Evolutionary conservation across 1,140 invertebrate genomes (phyloP).

Genomic region (Archivesica marissinica): DNA sequence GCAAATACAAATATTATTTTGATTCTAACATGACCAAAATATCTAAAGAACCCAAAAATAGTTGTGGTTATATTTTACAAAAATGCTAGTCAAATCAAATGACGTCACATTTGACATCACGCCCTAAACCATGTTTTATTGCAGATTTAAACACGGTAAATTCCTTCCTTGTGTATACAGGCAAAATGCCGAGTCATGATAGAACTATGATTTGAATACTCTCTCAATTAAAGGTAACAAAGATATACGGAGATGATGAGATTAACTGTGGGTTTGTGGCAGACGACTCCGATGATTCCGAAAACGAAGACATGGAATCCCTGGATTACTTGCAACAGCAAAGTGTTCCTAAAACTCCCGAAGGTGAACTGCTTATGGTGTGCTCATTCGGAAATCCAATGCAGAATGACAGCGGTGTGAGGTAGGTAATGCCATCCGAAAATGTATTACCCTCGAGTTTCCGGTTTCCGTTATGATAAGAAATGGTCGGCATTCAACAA

Average conservation of each 20-base stretch:
- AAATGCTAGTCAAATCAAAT: too few relatives aligned
- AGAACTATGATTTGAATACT: background rate
- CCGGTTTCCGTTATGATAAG: too few relatives aligned
- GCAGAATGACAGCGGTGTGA: slow-evolving; percentile 9
- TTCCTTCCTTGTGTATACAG: background rate
- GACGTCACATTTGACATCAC: too few relatives aligned
- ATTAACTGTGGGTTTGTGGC: slow-evolving; percentile 44
- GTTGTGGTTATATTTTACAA: too few relatives aligned
- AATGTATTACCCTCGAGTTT: too few relatives aligned
- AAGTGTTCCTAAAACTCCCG: slow-evolving; percentile 11
- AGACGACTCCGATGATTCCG: background rate
- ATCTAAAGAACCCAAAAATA: too few relatives aligned
- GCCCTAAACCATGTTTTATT: too few relatives aligned
- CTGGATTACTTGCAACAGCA: slow-evolving; percentile 32
- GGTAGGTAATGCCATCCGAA: too few relatives aligned
- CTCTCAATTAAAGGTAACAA: background rate
- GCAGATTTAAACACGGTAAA: background rate
- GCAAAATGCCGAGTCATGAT: too few relatives aligned
- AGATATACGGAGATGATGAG: slow-evolving; percentile 33
- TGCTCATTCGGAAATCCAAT: slow-evolving; percentile 52
- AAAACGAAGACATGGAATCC: slow-evolving; percentile 18
- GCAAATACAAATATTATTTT: too few relatives aligned
- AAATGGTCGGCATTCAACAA: too few relatives aligned
- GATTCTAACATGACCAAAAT: too few relatives aligned
- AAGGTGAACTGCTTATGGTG: background rate